Evolutionary conservation across 2,797 vertebrate genomes (phyloP).

Genomic region (Manis javanica): DNA sequence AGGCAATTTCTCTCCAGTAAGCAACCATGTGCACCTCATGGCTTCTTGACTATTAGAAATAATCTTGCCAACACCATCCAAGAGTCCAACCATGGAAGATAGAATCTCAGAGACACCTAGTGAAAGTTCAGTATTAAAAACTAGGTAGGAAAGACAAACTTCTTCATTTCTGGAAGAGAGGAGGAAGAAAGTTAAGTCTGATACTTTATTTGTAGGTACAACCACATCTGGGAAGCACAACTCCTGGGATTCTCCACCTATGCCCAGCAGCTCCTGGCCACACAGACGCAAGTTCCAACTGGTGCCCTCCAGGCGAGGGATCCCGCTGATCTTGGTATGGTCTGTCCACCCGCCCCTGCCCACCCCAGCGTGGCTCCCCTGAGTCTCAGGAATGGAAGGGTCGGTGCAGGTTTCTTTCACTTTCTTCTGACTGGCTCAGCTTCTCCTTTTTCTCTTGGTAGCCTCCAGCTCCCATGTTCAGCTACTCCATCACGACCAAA

Average conservation of each 20-base stretch:
- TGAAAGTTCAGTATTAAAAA: background rate
- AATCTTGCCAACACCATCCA: no score
- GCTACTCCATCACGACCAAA: slow-evolving; percentile 92
- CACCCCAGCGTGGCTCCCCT: background rate
- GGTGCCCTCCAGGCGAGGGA: slow-evolving; percentile 88
- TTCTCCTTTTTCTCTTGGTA: slow-evolving; percentile 79
- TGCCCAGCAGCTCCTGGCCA: slow-evolving; percentile 85
- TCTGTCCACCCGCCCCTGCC: background rate
- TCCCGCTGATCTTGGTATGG: slow-evolving; percentile 92
- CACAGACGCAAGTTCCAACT: slow-evolving; percentile 93
- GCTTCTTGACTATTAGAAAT: no score
- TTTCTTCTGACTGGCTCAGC: slow-evolving; percentile 35
- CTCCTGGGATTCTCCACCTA: slow-evolving; percentile 55
- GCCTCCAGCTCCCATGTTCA: slow-evolving; percentile 94
- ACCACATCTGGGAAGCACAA: slow-evolving; percentile 82
- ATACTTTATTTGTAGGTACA: slow-evolving; percentile 84
- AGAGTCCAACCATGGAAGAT: background rate
- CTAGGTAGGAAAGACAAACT: no score
- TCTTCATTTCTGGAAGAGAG: background rate
- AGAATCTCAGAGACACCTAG: background rate
- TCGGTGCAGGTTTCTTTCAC: slow-evolving; percentile 61
- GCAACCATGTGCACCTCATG: background rate
- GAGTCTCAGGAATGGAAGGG: slow-evolving; percentile 37
- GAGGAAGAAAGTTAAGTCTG: background rate
- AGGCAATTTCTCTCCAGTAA: no score